Percentiles rank a stretch among this genome's conserved stretches.
These are phyloP conservation scores for Uloborus diversus DNA, from an alignment of 1,140 invertebrate species.

Conservation along the genomic window DNA sequence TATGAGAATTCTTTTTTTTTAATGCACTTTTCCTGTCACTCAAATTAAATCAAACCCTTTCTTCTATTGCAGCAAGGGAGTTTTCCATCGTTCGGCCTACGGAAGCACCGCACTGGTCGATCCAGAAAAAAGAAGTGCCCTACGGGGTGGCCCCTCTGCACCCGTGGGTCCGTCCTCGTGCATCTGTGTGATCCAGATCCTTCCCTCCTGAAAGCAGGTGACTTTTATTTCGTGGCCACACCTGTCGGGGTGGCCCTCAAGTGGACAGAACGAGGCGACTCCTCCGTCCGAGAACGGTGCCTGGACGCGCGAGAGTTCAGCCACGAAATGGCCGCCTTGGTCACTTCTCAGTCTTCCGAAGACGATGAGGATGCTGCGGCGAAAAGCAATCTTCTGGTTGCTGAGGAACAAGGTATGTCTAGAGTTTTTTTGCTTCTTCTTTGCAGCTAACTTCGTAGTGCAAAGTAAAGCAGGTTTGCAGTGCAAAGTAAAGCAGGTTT, in stretches of 20 bases:
- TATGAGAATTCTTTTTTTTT: too few species aligned
- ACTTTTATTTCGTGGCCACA: conserved; percentile 37
- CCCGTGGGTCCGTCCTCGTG: conserved; percentile 25
- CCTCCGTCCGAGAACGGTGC: not conserved
- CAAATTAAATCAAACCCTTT: too few species aligned
- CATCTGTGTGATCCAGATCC: conserved; percentile 15
- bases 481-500: too few species aligned
- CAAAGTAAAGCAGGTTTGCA: too few species aligned
- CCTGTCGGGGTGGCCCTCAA: conserved; percentile 13
- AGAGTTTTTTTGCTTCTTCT: too few species aligned
- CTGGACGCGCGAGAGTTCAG: conserved; percentile 27
- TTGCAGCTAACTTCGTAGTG: too few species aligned
- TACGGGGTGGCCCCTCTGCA: conserved; percentile 36
- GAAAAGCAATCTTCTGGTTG: not conserved
- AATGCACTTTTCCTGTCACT: too few species aligned
- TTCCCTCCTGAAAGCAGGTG: conserved; percentile 10
- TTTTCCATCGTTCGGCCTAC: not conserved
- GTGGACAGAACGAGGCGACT: not conserved
- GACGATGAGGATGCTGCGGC: conserved; percentile 4
- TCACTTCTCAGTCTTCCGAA: not conserved
- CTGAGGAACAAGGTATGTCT: not conserved
- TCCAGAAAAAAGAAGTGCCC: not conserved
- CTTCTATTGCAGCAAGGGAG: not conserved
- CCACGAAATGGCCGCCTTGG: conserved; percentile 21
- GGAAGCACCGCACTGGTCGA: not conserved